Conservation (phyloP, 2,888 invertebrate genomes). For the Pristionchus mayeri region DNA sequence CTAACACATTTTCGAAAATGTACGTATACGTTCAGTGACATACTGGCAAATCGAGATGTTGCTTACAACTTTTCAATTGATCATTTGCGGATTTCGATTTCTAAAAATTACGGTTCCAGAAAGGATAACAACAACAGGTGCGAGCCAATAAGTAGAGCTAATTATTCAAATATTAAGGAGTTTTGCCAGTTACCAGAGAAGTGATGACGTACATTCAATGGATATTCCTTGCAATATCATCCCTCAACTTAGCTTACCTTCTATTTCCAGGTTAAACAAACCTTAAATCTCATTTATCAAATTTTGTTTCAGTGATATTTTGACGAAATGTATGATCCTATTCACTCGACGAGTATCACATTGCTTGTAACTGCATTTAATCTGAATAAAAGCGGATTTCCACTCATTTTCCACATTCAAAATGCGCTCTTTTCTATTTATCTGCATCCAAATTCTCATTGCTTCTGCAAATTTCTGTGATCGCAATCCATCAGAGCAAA, state of each 20-base stretch:
- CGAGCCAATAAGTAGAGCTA: not conserved
- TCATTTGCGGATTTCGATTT: too few species aligned
- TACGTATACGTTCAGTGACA: too few species aligned
- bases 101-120: not conserved
- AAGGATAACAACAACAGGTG: not conserved
- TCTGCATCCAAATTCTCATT: not conserved
- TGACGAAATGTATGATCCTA: not conserved
- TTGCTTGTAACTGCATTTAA: not conserved
- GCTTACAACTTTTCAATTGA: too few species aligned
- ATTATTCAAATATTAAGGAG: not conserved
- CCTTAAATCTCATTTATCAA: not conserved
- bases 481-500: not conserved
- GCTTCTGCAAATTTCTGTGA: not conserved
- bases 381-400: conserved; percentile 2
- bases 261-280: not conserved
- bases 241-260: not conserved
- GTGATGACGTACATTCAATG: not conserved
- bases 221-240: not conserved
- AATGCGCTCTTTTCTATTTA: not conserved
- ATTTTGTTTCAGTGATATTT: not conserved
- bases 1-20: too few species aligned
- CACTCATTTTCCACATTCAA: not conserved
- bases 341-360: not conserved
- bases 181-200: not conserved
- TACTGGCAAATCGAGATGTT: too few species aligned